Evolutionary conservation across 2,113 vertebrate genomes (phyloP), one percentile per base, ranked within the genome.

Genomic region (Ornithorhynchus anatinus): DNA sequence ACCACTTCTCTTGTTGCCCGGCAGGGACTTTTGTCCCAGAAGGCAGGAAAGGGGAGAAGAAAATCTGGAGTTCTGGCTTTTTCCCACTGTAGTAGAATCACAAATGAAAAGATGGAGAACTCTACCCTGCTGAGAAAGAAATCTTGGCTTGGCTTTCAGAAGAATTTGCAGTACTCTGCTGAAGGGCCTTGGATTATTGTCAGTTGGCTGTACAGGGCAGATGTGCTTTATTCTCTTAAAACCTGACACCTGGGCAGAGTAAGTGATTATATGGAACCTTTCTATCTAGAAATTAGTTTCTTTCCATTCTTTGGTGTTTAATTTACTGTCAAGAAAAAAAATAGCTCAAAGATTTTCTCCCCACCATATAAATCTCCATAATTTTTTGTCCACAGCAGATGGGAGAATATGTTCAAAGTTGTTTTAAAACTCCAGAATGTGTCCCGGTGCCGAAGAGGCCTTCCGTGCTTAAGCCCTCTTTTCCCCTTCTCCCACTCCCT

Each of bases 371-470:
- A 62, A 53, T 77, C 59, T 69, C 59, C 51, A 64, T 59, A 72
- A 33, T 37, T 22, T 60, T 81, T 16, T 2, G 16, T 60, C 29
- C 72, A 50, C 81, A 54, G 62, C 76, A 86, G 71, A 84, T 84
- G 84, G 77, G 71, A 72, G 76, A 72, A 68, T 74, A 70, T 75
- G 75, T 80, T 80, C 60, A 80, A 74, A 86, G 74, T 60, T 75
- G 69, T 33, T 80, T 82, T 68, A 80, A 60, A 84, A 82, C 78
- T 78, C 59, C 80, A 72, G 73, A 68, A 79, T 63, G 52, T 45
- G 56, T 47, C 59, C 36, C 4, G 50, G 32, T 85, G 71, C 80
- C 84, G 88, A 69, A 50, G 75, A 75, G 33, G 35, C 36, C 33
- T 60, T 85, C 68, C n/a, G n/a, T n/a, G n/a, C n/a, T n/a, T n/a